phyloP scores from a whole-genome alignment of 1,140 invertebrate species.

The Cyrtorhinus lividipennis region DNA sequence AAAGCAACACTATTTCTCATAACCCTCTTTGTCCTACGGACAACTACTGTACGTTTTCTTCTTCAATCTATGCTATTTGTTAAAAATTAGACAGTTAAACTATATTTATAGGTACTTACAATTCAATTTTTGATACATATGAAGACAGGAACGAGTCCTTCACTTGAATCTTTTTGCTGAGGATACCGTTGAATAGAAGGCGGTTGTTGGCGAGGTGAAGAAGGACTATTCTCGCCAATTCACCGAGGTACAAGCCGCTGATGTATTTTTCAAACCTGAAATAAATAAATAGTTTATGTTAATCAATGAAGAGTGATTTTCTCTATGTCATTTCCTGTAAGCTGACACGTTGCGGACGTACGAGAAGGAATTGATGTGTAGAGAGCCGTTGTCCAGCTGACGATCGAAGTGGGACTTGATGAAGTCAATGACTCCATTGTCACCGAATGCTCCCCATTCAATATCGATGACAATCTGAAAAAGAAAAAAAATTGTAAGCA shows the following conservation, averaged over 20 bases:
- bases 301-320: background rate
- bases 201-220: slow-evolving; percentile 36
- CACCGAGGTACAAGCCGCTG: slow-evolving; percentile 50
- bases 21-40: no score
- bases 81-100: no score
- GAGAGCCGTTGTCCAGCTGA: slow-evolving; percentile 40
- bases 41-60: no score
- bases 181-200: slow-evolving; percentile 38
- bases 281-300: slow-evolving; percentile 18
- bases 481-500: no score
- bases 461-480: slow-evolving; percentile 59
- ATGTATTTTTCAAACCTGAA: slow-evolving; percentile 52
- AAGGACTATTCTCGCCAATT: slow-evolving; percentile 42
- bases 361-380: slow-evolving; percentile 40
- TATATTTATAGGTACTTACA: slow-evolving; percentile 37
- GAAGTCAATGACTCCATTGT: slow-evolving; percentile 61
- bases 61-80: no score
- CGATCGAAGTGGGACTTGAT: slow-evolving; percentile 57
- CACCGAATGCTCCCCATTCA: slow-evolving; percentile 74
- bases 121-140: slow-evolving; percentile 55
- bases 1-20: no score
- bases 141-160: slow-evolving; percentile 46
- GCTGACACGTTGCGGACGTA: slow-evolving; percentile 27
- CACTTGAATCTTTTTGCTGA: slow-evolving; percentile 31
- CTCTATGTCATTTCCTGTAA: background rate